Evolutionary conservation across 2,113 vertebrate species (phyloP), one percentile per base, ranked within the genome.

Genomic region (Sceloporus undulatus): DNA sequence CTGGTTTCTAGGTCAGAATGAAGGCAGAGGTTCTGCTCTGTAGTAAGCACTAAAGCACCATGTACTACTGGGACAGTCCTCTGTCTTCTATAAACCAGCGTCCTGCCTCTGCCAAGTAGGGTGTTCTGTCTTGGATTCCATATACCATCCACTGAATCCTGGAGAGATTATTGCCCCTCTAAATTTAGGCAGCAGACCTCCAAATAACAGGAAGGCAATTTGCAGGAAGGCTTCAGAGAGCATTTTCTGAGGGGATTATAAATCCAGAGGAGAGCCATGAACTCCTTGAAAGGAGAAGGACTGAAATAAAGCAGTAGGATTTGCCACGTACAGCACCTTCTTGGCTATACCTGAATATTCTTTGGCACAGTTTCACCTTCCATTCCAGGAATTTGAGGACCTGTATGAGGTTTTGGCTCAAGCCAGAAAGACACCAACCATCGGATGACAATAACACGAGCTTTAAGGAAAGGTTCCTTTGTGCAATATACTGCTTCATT

Each of bases 361-460:
- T 99, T 99, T 96, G 99, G 99, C 94, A 99, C 96, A 68, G 95
- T 98, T 97, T 99, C 99, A 92, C 98, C 98, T 95, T 99, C 99
- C 90, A 98, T 98, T 90, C 99, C 99, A 93, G 98, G 98, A 97
- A 99, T 99, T 91, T 98, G 97, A 93, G 98, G 97, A 71, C 97
- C 97, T 79, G 97, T 94, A 94, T 98, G 98, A 82, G 98, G 96
- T 95, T 98, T 98, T 87, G 98, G 98, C 94, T 99, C 99, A 78
- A 99, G 97, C 99, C 99, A 99, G 96, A 99, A 99, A 95, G 98
- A 99, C 89, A 99, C 99, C 93, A 99, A 97, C 99, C 99, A 99
- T 92, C 98, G 97, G 95, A 99, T 98, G 91, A 99, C 98, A 96
- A 99, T 99, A 94, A 99, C 99, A 79, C 98, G 97, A 92, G 98